phyloP scores from a whole-genome alignment of 2,797 vertebrate genomes.

The Pseudochromis fuscus region DNA sequence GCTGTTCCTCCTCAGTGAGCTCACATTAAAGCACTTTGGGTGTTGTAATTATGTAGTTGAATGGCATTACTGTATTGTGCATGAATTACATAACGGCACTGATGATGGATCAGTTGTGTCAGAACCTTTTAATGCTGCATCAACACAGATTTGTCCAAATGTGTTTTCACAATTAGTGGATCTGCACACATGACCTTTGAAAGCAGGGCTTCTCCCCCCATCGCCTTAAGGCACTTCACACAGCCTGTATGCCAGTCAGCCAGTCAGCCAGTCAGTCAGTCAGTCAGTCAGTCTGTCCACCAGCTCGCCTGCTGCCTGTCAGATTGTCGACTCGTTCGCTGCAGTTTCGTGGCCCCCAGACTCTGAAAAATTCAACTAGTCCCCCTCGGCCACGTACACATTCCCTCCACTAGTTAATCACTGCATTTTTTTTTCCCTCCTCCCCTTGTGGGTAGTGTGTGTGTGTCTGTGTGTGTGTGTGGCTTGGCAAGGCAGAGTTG shows the following conservation, averaged over 20 bases:
- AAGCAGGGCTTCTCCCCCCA: slow-evolving; percentile 42
- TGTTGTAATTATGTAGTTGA: slow-evolving; percentile 26
- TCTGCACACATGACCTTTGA: slow-evolving; percentile 61
- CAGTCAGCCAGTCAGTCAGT: slow-evolving; percentile 38
- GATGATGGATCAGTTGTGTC: slow-evolving; percentile 48
- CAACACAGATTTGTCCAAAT: slow-evolving; percentile 49
- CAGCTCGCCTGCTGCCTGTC: slow-evolving; percentile 50
- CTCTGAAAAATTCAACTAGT: slow-evolving; percentile 47
- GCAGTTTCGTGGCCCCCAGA: slow-evolving; percentile 26
- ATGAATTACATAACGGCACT: slow-evolving; percentile 24
- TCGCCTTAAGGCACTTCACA: slow-evolving; percentile 31
- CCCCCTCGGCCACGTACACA: slow-evolving; percentile 42
- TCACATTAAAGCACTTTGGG: slow-evolving; percentile 14
- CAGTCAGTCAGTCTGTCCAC: slow-evolving; percentile 39
- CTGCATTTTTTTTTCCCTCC: slow-evolving; percentile 48
- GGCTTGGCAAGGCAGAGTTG: slow-evolving; percentile 50
- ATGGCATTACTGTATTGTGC: neutral
- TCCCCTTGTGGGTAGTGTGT: slow-evolving; percentile 20
- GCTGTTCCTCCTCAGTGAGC: slow-evolving; percentile 18
- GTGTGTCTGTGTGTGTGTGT: slow-evolving; percentile 23
- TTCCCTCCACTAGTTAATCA: slow-evolving; percentile 61
- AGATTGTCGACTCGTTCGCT: slow-evolving; percentile 35
- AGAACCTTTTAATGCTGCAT: slow-evolving; percentile 39
- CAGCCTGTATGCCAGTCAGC: slow-evolving; percentile 49
- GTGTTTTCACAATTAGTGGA: slow-evolving; percentile 39